These are phyloP conservation scores for Drosophila villosipedis DNA, from an alignment of 2,888 invertebrate species.

Conservation along the genomic window DNA sequence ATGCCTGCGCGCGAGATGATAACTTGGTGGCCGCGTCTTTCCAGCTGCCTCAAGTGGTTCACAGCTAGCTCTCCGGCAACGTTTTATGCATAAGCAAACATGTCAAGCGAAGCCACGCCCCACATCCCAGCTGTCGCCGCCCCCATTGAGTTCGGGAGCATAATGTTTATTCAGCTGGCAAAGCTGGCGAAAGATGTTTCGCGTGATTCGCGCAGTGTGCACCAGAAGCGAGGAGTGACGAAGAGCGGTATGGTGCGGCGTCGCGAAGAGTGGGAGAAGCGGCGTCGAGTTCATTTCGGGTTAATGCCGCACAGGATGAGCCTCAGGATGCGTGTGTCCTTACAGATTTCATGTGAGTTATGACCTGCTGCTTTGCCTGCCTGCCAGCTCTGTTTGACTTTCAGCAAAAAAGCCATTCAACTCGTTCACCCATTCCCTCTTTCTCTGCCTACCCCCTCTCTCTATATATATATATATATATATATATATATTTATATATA, in stretches of 20 bases:
- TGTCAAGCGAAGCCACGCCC: slow-evolving; percentile 68
- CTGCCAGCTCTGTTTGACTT: slow-evolving; percentile 57
- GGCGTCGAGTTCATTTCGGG: slow-evolving; percentile 72
- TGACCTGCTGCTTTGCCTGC: slow-evolving; percentile 49
- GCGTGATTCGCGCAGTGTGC: slow-evolving; percentile 68
- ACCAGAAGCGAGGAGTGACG: neutral
- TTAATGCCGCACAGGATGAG: slow-evolving; percentile 66
- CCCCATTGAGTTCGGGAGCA: slow-evolving; percentile 36
- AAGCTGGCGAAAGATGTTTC: slow-evolving; percentile 77
- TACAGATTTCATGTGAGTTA: slow-evolving; percentile 78
- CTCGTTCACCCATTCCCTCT: neutral
- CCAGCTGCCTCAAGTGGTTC: slow-evolving; percentile 60
- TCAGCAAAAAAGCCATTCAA: slow-evolving; percentile 26
- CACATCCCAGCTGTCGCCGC: neutral
- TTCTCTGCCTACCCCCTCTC: neutral
- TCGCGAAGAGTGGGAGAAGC: neutral
- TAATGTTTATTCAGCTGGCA: slow-evolving; percentile 78
- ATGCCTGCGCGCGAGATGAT: slow-evolving; percentile 66
- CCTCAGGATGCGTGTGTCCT: slow-evolving; percentile 73
- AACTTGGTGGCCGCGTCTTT: slow-evolving; percentile 60
- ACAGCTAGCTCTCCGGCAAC: slow-evolving; percentile 48
- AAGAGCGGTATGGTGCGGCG: neutral
- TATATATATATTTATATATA: neutral
- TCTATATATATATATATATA: neutral
- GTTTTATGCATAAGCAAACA: slow-evolving; percentile 80